Evolutionary conservation across 2,113 vertebrate species (phyloP).

Genomic region (Protobothrops mucrosquamatus): DNA sequence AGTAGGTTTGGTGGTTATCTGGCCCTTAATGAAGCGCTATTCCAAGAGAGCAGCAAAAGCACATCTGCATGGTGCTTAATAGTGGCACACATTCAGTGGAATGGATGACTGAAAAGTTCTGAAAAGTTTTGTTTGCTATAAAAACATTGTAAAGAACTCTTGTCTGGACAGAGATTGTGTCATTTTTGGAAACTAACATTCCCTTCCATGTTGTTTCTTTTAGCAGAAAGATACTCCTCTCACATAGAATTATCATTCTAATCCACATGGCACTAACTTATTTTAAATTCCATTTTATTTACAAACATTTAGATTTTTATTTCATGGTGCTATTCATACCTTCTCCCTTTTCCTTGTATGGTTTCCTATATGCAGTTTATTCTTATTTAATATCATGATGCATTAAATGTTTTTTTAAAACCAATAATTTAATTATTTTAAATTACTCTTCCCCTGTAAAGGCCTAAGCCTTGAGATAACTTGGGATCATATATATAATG

Average conservation of each 20-base stretch:
- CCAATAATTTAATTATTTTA: neutral
- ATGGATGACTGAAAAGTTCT: neutral
- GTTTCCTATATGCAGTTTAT: neutral
- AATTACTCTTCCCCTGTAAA: neutral
- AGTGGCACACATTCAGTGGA: neutral
- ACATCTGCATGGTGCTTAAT: neutral
- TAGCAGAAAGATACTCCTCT: neutral
- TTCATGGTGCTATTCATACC: neutral
- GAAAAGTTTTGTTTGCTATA: neutral
- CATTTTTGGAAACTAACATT: neutral
- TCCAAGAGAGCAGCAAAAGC: neutral
- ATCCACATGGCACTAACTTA: neutral
- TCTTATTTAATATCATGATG: neutral
- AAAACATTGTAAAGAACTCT: neutral
- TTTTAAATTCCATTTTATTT: neutral
- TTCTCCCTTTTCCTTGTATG: neutral
- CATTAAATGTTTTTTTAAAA: neutral
- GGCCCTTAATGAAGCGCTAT: neutral
- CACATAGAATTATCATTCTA: neutral
- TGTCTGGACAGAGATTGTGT: neutral
- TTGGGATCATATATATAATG: neutral
- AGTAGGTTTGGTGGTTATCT: neutral
- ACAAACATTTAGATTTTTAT: neutral
- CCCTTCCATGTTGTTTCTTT: neutral
- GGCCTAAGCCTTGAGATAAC: neutral